Evolutionary conservation across 2,888 invertebrate genomes (phyloP), one percentile per base, ranked within the genome.

Genomic region (Cotesia congregata): DNA sequence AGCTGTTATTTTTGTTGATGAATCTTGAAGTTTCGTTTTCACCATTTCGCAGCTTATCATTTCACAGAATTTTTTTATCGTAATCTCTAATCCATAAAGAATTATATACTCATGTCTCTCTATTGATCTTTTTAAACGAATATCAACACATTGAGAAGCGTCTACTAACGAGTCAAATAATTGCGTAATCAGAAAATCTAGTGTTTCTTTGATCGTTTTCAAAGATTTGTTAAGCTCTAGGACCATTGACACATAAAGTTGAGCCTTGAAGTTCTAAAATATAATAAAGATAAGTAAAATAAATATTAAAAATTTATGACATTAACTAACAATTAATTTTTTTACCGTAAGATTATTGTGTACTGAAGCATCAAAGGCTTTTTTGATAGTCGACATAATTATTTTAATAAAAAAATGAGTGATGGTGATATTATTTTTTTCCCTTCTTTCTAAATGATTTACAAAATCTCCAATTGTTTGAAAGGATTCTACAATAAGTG

Each of bases 271-370:
- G 15, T 40, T n/a, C 78, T 78, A 17, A 20, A 73, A 69, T 17
- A 41, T 30, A 41, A 40, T 12, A 73, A 76, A 65, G 12, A 6
- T 9, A 38, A 6, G 5, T 38, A 15, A 4, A 20, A 39, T 69
- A 12, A 41, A 40, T 6, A 17, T 5, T 70, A 76, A 75, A 41
- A 74, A 30, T 30, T 93, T 41, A 30, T 30, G 50, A 30, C 20
- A 40, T 40, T 40, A n/a, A 60, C 20, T 17, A 39, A 17, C 3
- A 72, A 59, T 3, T 30, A 30, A 30, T 30, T 30, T 20, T n/a
- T 30, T 38, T 62, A 72, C 71, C 30, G n/a, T 72, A 1, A 72
- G n/a, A 62, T 62, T 62, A 7, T 6, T 3, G 38, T 38, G 5
- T 39, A 62, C 12, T 5, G 39, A 60, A 15, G 9, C 39, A 6